Base-by-base conservation (phyloP, 2,113 vertebrate genomes). In the human (Homo sapiens) region DNA sequence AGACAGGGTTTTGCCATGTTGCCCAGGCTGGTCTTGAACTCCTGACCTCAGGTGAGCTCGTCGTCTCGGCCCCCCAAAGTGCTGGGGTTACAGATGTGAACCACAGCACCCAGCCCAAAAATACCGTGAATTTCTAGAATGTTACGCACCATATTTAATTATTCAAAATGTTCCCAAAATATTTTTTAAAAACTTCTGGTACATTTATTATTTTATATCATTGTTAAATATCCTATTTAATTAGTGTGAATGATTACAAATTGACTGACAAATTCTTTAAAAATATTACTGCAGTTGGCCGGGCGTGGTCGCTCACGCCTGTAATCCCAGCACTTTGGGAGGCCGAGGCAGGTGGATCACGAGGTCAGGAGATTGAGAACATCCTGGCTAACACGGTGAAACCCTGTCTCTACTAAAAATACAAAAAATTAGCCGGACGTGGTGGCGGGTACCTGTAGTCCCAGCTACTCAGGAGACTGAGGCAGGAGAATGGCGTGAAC, bases 141-240 rank as follows among this genome's bases (percentile, higher is more conserved):
- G 27, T 78, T 91, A 57, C 0, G 13, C 3, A 76, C 57, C 12
- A 22, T 75, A 79, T 55, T 88, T 96, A 90, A 86, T 86, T 85
- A 78, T 45, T 86, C 9, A 70, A 40, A 91, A 76, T 94, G 17
- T 94, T 91, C 80, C 25, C 45, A 79, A 17, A 64, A 64, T 89
- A 82, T 45, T 76, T 96, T 87, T 79, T 23, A 40, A 92, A 92
- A 38, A 38, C 7, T 48, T 82, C 32, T 92, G 50, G 38, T 82
- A 84, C 27, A 83, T 50, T 50, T 50, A 27, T 48, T 82, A 72
- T 92, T 94, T 89, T 68, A 75, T 2, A 40, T 87, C 52, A 57
- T 43, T 93, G 9, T 55, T 89, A 89, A 93, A 35, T 75, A 32
- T 70, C n/a, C 59, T 40, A 76, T 73, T 95, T 94, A 91, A 25